These are phyloP conservation scores for Siniperca knerii DNA, from an alignment of 2,113 vertebrate species.

Conservation along the genomic window DNA sequence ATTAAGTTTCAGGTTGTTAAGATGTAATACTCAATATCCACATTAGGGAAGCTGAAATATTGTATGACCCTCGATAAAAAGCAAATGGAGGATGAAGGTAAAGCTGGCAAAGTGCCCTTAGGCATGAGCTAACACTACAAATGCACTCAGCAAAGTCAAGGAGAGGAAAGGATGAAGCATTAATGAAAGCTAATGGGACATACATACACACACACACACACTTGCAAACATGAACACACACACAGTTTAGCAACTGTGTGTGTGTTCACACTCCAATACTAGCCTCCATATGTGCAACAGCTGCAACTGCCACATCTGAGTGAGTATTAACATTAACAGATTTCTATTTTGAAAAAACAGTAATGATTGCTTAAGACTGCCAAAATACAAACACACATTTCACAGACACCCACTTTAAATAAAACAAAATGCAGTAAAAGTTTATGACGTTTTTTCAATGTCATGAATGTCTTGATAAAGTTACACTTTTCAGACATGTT, in stretches of 20 bases:
- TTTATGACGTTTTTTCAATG: too few species aligned
- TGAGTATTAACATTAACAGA: neutral
- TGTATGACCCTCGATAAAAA: constrained; percentile 26
- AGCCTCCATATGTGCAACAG: constrained; percentile 42
- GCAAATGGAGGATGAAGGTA: constrained; percentile 40
- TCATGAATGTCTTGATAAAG: too few species aligned
- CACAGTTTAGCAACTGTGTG: neutral
- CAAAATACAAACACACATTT: too few species aligned
- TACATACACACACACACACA: neutral
- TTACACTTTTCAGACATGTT: too few species aligned
- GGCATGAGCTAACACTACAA: constrained; percentile 14
- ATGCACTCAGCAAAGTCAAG: constrained; percentile 44
- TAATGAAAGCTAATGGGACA: constrained; percentile 47
- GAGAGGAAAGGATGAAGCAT: constrained; percentile 21
- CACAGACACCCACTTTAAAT: too few species aligned
- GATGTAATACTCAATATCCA: neutral
- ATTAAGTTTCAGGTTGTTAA: neutral
- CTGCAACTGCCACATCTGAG: constrained; percentile 40
- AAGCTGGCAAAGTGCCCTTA: constrained; percentile 3
- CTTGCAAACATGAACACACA: neutral
- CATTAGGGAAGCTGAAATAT: neutral
- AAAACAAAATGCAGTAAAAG: too few species aligned
- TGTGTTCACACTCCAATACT: neutral
- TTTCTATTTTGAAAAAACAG: too few species aligned
- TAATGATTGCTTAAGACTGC: too few species aligned